phyloP scores from a whole-genome alignment of 1,140 invertebrate species.

The Macrostomum lignano region DNA sequence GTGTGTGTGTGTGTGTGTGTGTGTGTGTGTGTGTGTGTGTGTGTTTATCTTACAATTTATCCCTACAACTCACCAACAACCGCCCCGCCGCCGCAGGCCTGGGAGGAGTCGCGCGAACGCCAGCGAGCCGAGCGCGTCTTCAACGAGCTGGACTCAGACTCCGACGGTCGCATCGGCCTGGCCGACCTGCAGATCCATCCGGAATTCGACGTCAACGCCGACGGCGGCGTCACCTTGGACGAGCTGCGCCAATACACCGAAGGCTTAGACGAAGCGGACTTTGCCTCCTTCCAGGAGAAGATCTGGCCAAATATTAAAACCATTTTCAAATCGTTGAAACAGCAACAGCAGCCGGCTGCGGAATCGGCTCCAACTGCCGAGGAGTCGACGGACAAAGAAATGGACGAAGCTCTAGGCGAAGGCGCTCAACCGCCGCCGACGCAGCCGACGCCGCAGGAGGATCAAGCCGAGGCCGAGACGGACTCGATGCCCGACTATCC shows the following conservation, averaged over 20 bases:
- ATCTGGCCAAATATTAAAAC: slow-evolving; percentile 25
- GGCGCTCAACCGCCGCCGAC: slow-evolving; percentile 8
- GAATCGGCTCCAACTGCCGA: neutral
- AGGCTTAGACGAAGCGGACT: slow-evolving; percentile 15
- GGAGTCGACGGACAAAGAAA: slow-evolving; percentile 17
- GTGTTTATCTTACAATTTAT: too few relatives aligned
- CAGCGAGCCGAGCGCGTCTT: too few relatives aligned
- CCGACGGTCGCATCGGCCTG: slow-evolving; percentile 34
- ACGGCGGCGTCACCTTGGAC: slow-evolving; percentile 54
- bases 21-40: too few relatives aligned
- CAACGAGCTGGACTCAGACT: slow-evolving; percentile 15
- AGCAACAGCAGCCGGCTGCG: neutral
- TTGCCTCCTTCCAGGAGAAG: slow-evolving; percentile 17
- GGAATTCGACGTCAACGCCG: slow-evolving; percentile 55
- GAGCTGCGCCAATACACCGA: slow-evolving; percentile 32
- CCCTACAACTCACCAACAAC: too few relatives aligned
- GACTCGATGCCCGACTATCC: neutral
- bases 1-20: too few relatives aligned
- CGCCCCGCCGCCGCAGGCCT: too few relatives aligned
- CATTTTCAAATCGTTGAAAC: slow-evolving; percentile 12
- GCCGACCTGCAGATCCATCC: slow-evolving; percentile 45
- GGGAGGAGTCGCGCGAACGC: too few relatives aligned
- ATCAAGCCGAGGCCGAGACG: neutral
- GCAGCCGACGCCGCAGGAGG: neutral
- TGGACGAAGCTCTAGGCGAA: slow-evolving; percentile 27